Percentiles rank a stretch among this genome's conserved stretches.
These are phyloP conservation scores for Zoanthus sociatus DNA, from an alignment of 92 coral and sea anemone species.

Conservation along the genomic window DNA sequence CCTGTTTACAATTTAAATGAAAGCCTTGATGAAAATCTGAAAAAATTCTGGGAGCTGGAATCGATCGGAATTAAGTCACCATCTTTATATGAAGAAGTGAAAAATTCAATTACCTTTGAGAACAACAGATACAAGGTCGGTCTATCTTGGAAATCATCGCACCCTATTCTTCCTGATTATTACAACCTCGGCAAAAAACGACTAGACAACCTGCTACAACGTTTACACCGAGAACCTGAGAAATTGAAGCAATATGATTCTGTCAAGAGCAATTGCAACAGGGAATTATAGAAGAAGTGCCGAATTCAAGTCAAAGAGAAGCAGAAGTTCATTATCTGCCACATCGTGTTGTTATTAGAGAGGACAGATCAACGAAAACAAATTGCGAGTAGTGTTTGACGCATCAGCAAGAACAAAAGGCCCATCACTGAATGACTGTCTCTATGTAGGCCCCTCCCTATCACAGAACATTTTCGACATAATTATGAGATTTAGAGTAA, in stretches of 20 bases:
- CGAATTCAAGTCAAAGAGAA: constrained; percentile 6
- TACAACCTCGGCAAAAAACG: constrained; percentile 46
- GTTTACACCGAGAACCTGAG: constrained; percentile 49
- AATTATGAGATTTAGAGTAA: constrained; percentile 43
- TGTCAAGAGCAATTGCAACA: constrained; percentile 59
- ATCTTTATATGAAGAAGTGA: neutral
- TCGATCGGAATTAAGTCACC: neutral
- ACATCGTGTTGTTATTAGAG: constrained; percentile 71
- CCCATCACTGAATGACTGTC: constrained; percentile 69
- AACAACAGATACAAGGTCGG: constrained; percentile 35
- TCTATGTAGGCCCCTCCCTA: constrained; percentile 50
- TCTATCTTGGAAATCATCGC: constrained; percentile 57
- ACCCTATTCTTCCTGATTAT: constrained; percentile 59
- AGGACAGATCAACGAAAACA: constrained; percentile 72
- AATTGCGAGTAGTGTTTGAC: constrained; percentile 71
- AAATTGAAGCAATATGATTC: constrained; percentile 61
- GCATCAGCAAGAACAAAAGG: constrained; percentile 72
- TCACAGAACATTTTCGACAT: constrained; percentile 51
- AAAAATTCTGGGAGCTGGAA: neutral
- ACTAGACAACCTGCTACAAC: constrained; percentile 11
- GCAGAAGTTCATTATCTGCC: constrained; percentile 75
- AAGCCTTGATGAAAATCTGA: neutral
- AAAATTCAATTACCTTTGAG: neutral
- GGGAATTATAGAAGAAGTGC: constrained; percentile 68
- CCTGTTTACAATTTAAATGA: neutral